Base-by-base conservation (phyloP, 2,113 vertebrate species). In the Falco punctatus region DNA sequence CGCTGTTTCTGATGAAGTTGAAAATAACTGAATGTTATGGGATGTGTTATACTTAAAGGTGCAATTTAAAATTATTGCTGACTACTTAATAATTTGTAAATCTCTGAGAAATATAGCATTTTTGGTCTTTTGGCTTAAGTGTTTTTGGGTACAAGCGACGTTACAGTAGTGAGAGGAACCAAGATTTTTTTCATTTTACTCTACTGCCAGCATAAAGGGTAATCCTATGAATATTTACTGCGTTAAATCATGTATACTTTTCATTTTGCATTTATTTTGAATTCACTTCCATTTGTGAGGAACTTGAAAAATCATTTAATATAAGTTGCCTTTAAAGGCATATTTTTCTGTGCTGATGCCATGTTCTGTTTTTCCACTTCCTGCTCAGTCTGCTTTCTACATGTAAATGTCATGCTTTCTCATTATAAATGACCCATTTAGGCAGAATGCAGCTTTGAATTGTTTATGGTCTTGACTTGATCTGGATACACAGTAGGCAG, bases 371-470 rank as follows among this genome's bases (percentile, higher is more conserved):
- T 95, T 96, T 89, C 66, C 9, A 1, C 27, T 93, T 66, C 48
- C 67, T 93, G 87, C 92, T 97, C 94, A 94, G 11, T 92, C 85
- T 94, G 71, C 55, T 91, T 94, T 62, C 61, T 91, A 91, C 81
- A 77, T 91, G 74, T 55, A 90, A 97, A 95, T 96, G 83, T 94
- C 28, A 10, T 74, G 66, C 61, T 94, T 97, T 97, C 82, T 96
- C 91, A 94, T 96, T 96, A 90, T 85, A 97, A 86, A 78, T 97
- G 95, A 98, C 90, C 90, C 94, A 97, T 96, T 98, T 95, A 96
- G 75, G 61, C 57, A 93, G 94, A 94, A 96, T 67, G 49, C 80
- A 94, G 89, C 46, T 94, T 71, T 92, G 65, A 80, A 95, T 81
- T 77, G 58, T 96, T 91, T 96, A 91, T 95, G 70, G 42, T 82